Evolutionary conservation across 2,113 vertebrate genomes (phyloP).

Genomic region (Chionis minor): DNA sequence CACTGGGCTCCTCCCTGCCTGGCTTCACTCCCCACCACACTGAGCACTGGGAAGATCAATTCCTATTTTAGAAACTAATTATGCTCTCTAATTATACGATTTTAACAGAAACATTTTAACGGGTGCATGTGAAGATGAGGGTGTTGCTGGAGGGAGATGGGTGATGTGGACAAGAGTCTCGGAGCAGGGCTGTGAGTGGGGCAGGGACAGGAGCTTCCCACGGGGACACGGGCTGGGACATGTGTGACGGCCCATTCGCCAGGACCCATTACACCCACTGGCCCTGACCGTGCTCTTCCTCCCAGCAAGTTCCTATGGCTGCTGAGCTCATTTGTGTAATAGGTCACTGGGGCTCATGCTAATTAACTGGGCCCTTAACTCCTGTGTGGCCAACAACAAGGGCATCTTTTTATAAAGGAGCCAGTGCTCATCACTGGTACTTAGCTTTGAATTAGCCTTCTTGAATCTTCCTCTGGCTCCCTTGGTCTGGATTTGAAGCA

Average conservation of each 20-base stretch:
- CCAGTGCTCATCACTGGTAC: background rate
- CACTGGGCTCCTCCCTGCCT: background rate
- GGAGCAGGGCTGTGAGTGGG: background rate
- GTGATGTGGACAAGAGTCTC: background rate
- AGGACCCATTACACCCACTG: accelerated
- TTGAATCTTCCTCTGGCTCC: background rate
- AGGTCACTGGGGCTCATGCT: background rate
- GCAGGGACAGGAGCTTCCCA: background rate
- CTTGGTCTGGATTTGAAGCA: background rate
- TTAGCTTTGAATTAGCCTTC: background rate
- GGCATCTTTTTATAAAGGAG: background rate
- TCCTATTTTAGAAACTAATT: background rate
- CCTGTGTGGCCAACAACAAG: accelerated
- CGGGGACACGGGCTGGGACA: accelerated
- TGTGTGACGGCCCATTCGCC: background rate
- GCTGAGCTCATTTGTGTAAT: background rate
- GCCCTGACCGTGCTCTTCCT: background rate
- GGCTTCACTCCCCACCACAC: background rate
- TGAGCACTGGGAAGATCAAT: background rate
- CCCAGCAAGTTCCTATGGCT: background rate
- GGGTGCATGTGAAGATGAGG: accelerated
- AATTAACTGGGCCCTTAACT: background rate
- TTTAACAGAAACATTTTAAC: background rate
- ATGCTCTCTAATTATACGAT: background rate
- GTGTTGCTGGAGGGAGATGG: background rate